Evolutionary conservation across 2,113 vertebrate species (phyloP).

Genomic region (Equus quagga): DNA sequence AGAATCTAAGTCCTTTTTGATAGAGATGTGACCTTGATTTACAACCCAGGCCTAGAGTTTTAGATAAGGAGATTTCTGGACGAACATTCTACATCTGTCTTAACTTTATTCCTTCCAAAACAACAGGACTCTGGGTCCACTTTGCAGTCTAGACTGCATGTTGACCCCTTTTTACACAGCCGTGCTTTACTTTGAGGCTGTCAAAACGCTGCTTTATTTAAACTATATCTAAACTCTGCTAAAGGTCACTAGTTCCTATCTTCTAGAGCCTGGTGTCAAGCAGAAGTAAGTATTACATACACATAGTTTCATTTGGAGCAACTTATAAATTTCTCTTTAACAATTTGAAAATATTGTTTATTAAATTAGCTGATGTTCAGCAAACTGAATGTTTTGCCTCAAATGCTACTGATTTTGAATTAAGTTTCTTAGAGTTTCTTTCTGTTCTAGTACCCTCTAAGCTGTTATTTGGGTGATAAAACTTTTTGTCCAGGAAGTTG

Average conservation of each 20-base stretch:
- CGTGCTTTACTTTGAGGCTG: neutral
- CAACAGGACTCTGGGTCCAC: neutral
- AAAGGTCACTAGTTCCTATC: neutral
- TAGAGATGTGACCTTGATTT: conserved; percentile 17
- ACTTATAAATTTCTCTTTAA: conserved; percentile 5
- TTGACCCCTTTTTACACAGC: neutral
- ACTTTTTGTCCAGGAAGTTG: conserved; percentile 10
- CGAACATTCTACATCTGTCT: neutral
- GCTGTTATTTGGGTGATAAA: conserved; percentile 36
- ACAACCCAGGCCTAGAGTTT: neutral
- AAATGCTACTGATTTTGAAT: conserved; percentile 9
- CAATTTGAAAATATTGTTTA: neutral
- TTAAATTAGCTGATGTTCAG: neutral
- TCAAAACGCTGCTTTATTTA: neutral
- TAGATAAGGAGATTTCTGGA: neutral
- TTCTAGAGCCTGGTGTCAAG: neutral
- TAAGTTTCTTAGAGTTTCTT: conserved; percentile 31
- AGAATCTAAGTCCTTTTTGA: conserved; percentile 6
- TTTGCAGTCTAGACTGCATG: neutral
- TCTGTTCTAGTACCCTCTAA: neutral
- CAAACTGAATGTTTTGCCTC: neutral
- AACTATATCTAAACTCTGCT: neutral
- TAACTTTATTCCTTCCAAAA: conserved; percentile 33
- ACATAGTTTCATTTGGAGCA: conserved; percentile 3
- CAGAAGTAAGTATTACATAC: neutral